Conservation (phyloP, 2,888 invertebrate genomes). For the Acheta domesticus region DNA sequence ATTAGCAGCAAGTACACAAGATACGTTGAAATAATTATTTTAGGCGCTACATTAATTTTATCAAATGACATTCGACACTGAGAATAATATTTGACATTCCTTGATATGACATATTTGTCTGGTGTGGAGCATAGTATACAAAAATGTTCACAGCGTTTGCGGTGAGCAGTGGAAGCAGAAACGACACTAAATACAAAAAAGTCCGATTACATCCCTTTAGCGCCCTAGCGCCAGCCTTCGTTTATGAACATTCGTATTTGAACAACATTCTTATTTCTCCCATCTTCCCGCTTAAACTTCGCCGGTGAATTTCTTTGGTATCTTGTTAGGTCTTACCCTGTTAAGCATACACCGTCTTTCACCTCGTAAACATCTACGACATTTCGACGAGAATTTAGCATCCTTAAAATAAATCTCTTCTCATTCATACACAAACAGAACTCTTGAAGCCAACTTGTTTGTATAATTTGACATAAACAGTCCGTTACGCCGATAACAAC, state of each 20-base stretch:
- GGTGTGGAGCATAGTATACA: background rate
- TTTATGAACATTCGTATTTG: background rate
- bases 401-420: conserved; percentile 18
- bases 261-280: conserved; percentile 9
- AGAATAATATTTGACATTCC: background rate
- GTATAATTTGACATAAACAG: conserved; percentile 18
- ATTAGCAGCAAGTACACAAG: background rate
- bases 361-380: background rate
- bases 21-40: background rate
- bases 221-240: background rate
- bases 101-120: background rate
- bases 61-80: background rate
- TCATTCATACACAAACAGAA: background rate
- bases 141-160: background rate
- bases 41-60: background rate
- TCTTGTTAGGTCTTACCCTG: background rate
- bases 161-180: background rate
- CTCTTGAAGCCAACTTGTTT: background rate
- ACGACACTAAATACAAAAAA: background rate
- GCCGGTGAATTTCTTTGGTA: conserved; percentile 8
- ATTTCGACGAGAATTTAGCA: background rate
- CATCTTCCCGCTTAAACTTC: background rate
- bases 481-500: background rate
- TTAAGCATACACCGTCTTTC: background rate
- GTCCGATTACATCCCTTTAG: background rate